A percentile compares a stretch with the other conserved stretches of the same genome.
These are phyloP conservation scores for Plectus sambesii DNA, from an alignment of 1,140 invertebrate genomes.

Conservation along the genomic window DNA sequence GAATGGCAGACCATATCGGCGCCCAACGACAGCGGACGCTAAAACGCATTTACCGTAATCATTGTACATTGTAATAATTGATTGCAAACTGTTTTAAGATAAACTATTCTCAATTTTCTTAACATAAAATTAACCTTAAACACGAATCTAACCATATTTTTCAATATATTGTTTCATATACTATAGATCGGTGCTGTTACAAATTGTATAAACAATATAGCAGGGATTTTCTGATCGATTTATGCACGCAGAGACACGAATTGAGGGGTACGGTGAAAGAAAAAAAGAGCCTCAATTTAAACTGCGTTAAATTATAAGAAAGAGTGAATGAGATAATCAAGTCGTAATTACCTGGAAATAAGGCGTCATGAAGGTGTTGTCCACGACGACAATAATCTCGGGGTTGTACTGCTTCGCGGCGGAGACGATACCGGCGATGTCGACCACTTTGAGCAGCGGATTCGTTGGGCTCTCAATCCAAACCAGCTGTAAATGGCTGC, in stretches of 20 bases:
- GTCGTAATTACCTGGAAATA: conserved; percentile 66
- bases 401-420: conserved; percentile 54
- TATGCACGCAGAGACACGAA: too few relatives aligned
- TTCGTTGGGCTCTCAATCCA: conserved; percentile 99
- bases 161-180: too few relatives aligned
- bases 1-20: conserved; percentile 87
- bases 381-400: conserved; percentile 73
- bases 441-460: conserved; percentile 77
- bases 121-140: too few relatives aligned
- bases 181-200: too few relatives aligned
- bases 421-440: conserved; percentile 65
- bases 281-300: conserved; percentile 1
- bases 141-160: too few relatives aligned
- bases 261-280: conserved; percentile 6
- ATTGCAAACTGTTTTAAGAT: too few relatives aligned
- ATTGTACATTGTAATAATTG: conserved; percentile 12
- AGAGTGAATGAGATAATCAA: conserved; percentile 5
- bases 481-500: conserved; percentile 59
- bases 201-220: too few relatives aligned
- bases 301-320: conserved; percentile 8
- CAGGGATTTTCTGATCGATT: too few relatives aligned
- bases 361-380: conserved; percentile 93
- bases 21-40: conserved; percentile 74
- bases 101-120: too few relatives aligned
- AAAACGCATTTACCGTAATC: conserved; percentile 33